Conservation (phyloP, 2,888 invertebrate species). For the Dolichomitus sp. region DNA sequence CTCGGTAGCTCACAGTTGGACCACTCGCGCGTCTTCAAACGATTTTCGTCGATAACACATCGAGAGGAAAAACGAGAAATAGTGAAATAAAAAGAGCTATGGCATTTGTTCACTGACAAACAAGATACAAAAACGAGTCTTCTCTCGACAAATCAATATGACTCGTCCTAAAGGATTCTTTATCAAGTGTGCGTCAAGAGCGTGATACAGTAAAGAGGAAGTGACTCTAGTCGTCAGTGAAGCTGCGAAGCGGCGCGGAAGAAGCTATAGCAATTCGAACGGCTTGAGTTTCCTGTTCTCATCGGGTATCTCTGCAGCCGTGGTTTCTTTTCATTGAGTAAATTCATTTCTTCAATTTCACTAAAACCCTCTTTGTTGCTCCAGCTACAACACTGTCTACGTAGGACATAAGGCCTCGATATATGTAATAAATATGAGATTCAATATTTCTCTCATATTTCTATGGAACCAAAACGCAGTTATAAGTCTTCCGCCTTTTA, state of each 20-base stretch:
- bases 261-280: not conserved
- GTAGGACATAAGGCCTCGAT: not conserved
- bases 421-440: not conserved
- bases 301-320: not conserved
- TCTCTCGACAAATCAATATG: slow-evolving; percentile 12
- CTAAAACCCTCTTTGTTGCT: slow-evolving; percentile 9
- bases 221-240: not conserved
- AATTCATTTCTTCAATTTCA: slow-evolving; percentile 19
- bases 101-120: slow-evolving; percentile 27
- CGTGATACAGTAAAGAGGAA: not conserved
- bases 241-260: not conserved
- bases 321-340: not conserved
- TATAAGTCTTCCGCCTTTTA: not conserved
- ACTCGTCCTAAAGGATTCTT: slow-evolving; percentile 21
- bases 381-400: not conserved
- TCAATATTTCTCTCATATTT: slow-evolving; percentile 5
- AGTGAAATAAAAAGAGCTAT: slow-evolving; percentile 31
- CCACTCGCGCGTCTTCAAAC: slow-evolving; percentile 30
- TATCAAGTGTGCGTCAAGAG: slow-evolving; percentile 28
- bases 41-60: slow-evolving; percentile 48
- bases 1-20: not conserved
- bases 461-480: not conserved
- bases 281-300: slow-evolving; percentile 1
- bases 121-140: slow-evolving; percentile 21
- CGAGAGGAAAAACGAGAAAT: slow-evolving; percentile 17